Base-by-base conservation (phyloP, 2,888 invertebrate genomes). In the Synergus laeviventris region DNA sequence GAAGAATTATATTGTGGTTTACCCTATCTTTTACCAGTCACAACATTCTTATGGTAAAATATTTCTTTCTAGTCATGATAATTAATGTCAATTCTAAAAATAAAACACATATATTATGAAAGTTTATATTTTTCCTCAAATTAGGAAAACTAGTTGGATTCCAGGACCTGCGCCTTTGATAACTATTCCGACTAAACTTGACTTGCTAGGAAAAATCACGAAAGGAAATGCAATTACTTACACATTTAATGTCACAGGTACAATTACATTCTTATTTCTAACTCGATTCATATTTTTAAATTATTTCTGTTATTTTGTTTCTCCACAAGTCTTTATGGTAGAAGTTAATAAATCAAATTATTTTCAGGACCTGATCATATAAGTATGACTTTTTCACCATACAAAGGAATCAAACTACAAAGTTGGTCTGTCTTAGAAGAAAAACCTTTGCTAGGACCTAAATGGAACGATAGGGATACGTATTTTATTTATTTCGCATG, bases 1-100 rank as follows among this genome's bases (percentile, higher is more conserved):
- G 91, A 92, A 76, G 92, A 94, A 89, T 91, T 94, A 82, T 96
- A 95, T 91, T 97, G 96, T 91, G 96, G 96, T 77, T 92, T 95
- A 91, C 96, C 97, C 16, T 96, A 95, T 91, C 93, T 94, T 87
- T 94, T 96, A 90, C 96, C 97, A 54, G 95, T 95, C 83, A 92
- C 93, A 78, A 92, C 93, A 74, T 94, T 95, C 86, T 92, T 96
- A 84, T 93, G 93, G 93, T 92, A 91, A 83, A 81, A 81, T 79
- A 64, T 77, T 49, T 16, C 0, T 64, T 73, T 31, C 12, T 24
- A 21, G 14, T n/a, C 59, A 74, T 66, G 39, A 42, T 73, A 62
- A 61, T 62, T 38, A 54, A 76, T 62, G 0, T n/a, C 64, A 49
- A 18, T 45, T 64, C 73, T 74, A 2, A 9, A 54, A 18, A 54